These are phyloP conservation scores for Linhomoeus sp. DNA, from an alignment of 2,888 invertebrate species.

Conservation along the genomic window DNA sequence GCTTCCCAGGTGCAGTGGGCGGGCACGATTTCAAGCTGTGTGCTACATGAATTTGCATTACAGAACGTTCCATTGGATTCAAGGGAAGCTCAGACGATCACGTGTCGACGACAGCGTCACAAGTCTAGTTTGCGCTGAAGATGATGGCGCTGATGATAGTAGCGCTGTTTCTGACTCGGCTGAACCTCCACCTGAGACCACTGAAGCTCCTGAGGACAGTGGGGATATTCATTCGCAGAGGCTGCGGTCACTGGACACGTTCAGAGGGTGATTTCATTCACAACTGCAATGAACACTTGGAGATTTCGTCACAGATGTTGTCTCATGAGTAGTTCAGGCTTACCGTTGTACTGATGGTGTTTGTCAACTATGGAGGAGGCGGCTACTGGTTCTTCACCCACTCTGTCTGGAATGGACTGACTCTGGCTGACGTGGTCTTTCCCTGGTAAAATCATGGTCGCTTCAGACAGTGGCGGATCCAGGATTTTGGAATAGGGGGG, in stretches of 20 bases:
- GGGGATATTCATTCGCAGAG: neutral
- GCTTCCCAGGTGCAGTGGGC: too few species aligned
- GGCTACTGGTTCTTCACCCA: conserved; percentile 68
- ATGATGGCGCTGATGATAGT: too few species aligned
- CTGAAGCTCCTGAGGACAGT: too few species aligned
- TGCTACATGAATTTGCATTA: neutral
- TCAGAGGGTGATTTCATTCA: conserved; percentile 3
- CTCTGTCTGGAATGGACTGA: conserved; percentile 75
- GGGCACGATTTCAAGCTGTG: too few species aligned
- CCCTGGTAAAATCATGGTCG: conserved; percentile 54
- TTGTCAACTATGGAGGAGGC: conserved; percentile 70
- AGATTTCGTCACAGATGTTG: neutral
- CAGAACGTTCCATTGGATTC: neutral
- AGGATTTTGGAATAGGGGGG: too few species aligned
- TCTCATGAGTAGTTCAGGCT: conserved; percentile 13
- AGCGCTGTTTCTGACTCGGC: too few species aligned
- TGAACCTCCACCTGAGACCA: too few species aligned
- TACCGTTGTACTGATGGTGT: conserved; percentile 55
- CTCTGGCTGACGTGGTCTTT: conserved; percentile 73
- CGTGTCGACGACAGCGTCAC: neutral
- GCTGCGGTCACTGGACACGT: conserved; percentile 2
- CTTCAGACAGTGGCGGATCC: neutral
- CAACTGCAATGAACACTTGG: neutral
- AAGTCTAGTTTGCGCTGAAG: too few species aligned
- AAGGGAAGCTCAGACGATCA: neutral